Evolutionary conservation across 1,140 invertebrate genomes (phyloP).

Genomic region (Drusus annulatus): DNA sequence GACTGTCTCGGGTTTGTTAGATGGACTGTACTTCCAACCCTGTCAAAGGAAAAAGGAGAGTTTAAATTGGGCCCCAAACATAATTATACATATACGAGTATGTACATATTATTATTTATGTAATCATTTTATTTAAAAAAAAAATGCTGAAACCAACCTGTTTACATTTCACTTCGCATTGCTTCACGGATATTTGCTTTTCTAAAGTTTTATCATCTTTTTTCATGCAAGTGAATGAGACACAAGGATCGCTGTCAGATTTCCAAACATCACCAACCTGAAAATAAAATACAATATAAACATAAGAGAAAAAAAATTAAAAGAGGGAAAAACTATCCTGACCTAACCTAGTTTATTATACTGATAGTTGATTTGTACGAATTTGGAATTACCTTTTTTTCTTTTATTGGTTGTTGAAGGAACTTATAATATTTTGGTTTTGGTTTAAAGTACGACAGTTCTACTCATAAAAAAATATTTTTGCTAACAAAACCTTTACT

Average conservation of each 20-base stretch:
- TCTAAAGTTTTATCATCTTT: slow-evolving; percentile 48
- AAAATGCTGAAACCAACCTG: slow-evolving; percentile 14
- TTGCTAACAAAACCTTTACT: no score
- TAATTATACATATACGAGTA: no score
- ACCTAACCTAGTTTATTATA: no score
- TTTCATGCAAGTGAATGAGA: slow-evolving; percentile 26
- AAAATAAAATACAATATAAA: not conserved
- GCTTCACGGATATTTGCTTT: slow-evolving; percentile 37
- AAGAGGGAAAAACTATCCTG: no score
- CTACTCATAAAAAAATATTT: no score
- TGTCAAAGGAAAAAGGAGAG: slow-evolving; percentile 53
- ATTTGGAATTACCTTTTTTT: no score
- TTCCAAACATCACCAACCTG: slow-evolving; percentile 43
- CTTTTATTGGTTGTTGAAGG: no score
- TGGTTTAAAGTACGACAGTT: no score
- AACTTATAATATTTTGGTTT: no score
- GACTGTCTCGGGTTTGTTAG: slow-evolving; percentile 60
- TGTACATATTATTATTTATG: not conserved
- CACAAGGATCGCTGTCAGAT: slow-evolving; percentile 36
- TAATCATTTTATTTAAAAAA: not conserved
- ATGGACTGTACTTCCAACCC: slow-evolving; percentile 67
- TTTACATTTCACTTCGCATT: slow-evolving; percentile 45
- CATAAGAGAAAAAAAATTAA: no score
- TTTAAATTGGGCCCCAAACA: no score
- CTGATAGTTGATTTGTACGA: no score